Percentiles rank a stretch among this genome's conserved stretches.
Conservation (phyloP, 2,888 invertebrate genomes). For the Dasysyrphus tricinctus region DNA sequence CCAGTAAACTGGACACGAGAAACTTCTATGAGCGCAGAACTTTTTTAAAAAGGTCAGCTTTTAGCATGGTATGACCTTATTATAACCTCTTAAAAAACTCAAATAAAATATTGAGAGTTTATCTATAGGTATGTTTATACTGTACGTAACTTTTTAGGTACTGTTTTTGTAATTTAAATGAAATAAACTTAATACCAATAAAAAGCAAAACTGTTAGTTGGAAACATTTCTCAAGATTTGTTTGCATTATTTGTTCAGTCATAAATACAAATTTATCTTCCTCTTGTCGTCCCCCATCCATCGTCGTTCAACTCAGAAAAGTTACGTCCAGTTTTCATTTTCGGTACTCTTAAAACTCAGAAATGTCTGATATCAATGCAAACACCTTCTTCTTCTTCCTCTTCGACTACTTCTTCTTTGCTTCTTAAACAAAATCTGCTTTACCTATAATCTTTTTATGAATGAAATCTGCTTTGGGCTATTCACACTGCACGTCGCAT, state of each 20-base stretch:
- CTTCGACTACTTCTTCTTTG: background rate
- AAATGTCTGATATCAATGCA: conserved; percentile 21
- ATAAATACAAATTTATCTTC: background rate
- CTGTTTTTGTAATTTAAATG: no score
- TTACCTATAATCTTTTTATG: conserved; percentile 45
- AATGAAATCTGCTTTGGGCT: conserved; percentile 56
- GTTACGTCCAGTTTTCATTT: background rate
- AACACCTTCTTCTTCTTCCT: background rate
- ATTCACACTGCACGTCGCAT: conserved; percentile 29
- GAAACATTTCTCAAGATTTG: background rate
- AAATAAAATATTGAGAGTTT: no score
- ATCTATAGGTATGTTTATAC: no score
- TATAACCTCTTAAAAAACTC: no score
- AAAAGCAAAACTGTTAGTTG: background rate
- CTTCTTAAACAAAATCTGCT: conserved; percentile 10
- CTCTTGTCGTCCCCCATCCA: background rate
- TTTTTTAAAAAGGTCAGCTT: no score
- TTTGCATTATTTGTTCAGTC: background rate
- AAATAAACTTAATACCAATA: no score
- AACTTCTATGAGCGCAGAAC: no score
- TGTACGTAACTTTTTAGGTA: no score
- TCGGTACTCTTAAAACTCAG: background rate
- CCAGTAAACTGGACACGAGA: no score
- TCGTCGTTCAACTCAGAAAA: background rate
- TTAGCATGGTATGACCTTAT: no score